A percentile compares a stretch with the other conserved stretches of the same genome.
Evolutionary conservation across 2,797 vertebrate species (phyloP).

Genomic region (Capromys pilorides): DNA sequence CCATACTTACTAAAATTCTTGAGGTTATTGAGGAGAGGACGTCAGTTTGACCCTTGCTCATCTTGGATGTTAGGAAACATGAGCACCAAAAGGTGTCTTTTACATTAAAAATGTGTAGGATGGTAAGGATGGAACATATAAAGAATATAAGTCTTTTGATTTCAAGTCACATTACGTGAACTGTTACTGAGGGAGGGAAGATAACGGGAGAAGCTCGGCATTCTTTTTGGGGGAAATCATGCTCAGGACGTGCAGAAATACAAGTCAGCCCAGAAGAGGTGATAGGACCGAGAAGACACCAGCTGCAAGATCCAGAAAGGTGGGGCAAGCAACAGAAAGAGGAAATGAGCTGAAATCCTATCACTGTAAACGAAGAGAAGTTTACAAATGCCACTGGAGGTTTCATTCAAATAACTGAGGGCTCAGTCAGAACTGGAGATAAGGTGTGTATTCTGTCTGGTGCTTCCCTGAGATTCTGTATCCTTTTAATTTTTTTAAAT

Average conservation of each 20-base stretch:
- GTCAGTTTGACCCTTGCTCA: neutral
- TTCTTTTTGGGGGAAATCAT: neutral
- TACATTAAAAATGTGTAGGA: conserved; percentile 27
- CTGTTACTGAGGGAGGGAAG: neutral
- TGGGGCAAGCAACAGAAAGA: neutral
- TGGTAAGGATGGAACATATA: neutral
- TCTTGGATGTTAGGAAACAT: neutral
- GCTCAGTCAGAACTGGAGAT: neutral
- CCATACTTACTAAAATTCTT: neutral
- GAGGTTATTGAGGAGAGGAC: neutral
- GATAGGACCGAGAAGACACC: neutral
- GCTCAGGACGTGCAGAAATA: neutral
- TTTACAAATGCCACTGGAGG: neutral
- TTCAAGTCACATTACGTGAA: conserved; percentile 4
- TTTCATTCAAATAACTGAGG: neutral
- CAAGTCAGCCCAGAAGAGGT: neutral
- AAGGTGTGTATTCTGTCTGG: neutral
- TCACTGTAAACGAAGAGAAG: neutral
- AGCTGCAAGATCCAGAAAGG: neutral
- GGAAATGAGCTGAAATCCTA: no score
- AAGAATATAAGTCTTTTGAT: neutral
- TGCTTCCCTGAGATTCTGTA: neutral
- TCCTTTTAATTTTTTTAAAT: no score
- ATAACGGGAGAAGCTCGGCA: neutral
- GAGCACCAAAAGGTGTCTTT: neutral